These are phyloP conservation scores for Acanthosepion esculentum DNA, from an alignment of 2,888 invertebrate genomes.

Conservation along the genomic window DNA sequence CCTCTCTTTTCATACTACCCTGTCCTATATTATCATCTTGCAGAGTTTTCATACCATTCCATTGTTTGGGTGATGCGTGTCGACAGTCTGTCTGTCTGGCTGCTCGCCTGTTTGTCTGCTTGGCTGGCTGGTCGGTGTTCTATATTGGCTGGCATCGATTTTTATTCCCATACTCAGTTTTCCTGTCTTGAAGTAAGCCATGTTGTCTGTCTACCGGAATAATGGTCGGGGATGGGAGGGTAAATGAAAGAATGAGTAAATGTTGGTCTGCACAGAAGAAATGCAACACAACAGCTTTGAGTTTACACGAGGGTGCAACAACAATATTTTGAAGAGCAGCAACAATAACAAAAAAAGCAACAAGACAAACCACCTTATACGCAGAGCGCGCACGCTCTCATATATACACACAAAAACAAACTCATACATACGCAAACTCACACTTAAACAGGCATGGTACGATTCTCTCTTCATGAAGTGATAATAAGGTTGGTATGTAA, in stretches of 20 bases:
- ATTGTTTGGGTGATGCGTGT: neutral
- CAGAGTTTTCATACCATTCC: conserved; percentile 33
- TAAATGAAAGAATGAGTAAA: neutral
- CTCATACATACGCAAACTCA: too few species aligned
- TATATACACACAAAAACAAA: neutral
- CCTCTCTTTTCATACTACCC: neutral
- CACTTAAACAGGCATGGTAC: too few species aligned
- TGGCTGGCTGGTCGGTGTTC: neutral
- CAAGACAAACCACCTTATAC: neutral
- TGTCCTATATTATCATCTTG: neutral
- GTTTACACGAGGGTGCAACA: neutral
- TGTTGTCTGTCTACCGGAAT: neutral
- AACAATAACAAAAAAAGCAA: neutral
- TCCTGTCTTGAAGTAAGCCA: conserved; percentile 17
- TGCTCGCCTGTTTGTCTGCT: neutral
- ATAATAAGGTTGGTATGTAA: too few species aligned
- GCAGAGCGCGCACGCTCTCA: neutral
- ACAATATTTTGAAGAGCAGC: neutral
- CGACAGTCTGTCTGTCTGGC: neutral
- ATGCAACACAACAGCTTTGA: neutral
- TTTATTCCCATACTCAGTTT: neutral
- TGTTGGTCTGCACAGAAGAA: neutral
- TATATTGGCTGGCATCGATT: conserved; percentile 14
- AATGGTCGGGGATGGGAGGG: neutral
- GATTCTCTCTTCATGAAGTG: too few species aligned